These are phyloP conservation scores for Apotomis capreana DNA, from an alignment of 2,888 invertebrate species.

Conservation along the genomic window DNA sequence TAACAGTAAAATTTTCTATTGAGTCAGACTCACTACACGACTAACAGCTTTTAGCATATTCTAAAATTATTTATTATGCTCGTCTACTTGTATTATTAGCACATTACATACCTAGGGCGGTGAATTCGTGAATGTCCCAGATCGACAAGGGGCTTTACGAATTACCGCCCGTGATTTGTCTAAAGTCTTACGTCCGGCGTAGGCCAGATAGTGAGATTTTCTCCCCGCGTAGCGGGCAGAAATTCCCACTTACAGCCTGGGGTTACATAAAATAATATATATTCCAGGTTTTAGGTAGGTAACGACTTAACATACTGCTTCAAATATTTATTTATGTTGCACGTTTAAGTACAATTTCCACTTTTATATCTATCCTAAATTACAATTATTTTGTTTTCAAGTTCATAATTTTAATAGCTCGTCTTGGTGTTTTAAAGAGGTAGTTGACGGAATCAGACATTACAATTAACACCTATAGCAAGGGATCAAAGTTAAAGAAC, in stretches of 20 bases:
- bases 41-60: conserved; percentile 10
- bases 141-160: too few species aligned
- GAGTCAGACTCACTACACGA: conserved; percentile 9
- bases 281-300: background rate
- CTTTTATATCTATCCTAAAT: background rate
- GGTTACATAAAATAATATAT: background rate
- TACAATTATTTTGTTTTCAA: conserved; percentile 1
- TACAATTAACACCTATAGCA: background rate
- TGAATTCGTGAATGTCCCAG: too few species aligned
- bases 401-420: background rate
- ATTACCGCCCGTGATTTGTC: too few species aligned
- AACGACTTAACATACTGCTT: too few species aligned
- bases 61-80: background rate
- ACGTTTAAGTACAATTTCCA: too few species aligned
- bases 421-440: conserved; percentile 9
- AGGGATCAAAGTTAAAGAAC: too few species aligned
- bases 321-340: too few species aligned
- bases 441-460: conserved; percentile 1
- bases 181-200: too few species aligned
- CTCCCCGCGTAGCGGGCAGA: too few species aligned
- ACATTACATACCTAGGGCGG: too few species aligned
- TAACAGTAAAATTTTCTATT: background rate
- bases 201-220: too few species aligned
- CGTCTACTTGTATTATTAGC: background rate
- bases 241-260: too few species aligned